A percentile compares a stretch with the other conserved stretches of the same genome.
phyloP scores from a whole-genome alignment of 2,888 invertebrate species.

The Sipunculus nudus region DNA sequence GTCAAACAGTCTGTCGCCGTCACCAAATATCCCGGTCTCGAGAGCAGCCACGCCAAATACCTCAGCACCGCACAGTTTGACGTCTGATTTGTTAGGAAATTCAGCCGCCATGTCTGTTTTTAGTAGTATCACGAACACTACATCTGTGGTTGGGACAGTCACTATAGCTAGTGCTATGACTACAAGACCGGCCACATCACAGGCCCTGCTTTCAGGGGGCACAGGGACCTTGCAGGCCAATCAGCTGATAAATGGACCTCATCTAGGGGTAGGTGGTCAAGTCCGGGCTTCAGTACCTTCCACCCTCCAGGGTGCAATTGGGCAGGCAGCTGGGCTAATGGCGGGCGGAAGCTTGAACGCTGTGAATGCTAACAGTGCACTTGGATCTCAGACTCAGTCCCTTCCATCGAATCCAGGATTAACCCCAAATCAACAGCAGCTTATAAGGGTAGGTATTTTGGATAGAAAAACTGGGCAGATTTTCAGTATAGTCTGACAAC shows the following conservation, averaged over 20 bases:
- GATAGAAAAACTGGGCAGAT: background rate
- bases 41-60: constrained; percentile 7
- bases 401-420: no score
- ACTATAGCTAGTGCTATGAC: constrained; percentile 28
- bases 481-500: background rate
- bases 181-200: constrained; percentile 33
- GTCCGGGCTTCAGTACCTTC: constrained; percentile 31
- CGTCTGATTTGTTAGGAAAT: constrained; percentile 21
- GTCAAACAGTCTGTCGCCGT: constrained; percentile 54
- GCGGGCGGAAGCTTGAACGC: background rate
- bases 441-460: constrained; percentile 2
- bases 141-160: constrained; percentile 15
- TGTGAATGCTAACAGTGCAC: no score
- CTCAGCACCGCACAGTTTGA: constrained; percentile 12
- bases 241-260: constrained; percentile 61
- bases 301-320: constrained; percentile 13
- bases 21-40: constrained; percentile 45
- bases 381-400: no score
- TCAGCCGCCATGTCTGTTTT: constrained; percentile 4
- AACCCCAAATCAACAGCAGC: constrained; percentile 3
- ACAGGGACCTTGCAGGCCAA: constrained; percentile 16
- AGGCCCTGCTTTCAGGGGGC: constrained; percentile 23
- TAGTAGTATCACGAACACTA: constrained; percentile 10
- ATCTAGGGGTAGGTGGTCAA: constrained; percentile 45
- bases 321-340: background rate